Percentiles rank a stretch among this genome's conserved stretches.
These are phyloP conservation scores for Cylindroiulus punctatus DNA, from an alignment of 2,888 invertebrate genomes.

Conservation along the genomic window DNA sequence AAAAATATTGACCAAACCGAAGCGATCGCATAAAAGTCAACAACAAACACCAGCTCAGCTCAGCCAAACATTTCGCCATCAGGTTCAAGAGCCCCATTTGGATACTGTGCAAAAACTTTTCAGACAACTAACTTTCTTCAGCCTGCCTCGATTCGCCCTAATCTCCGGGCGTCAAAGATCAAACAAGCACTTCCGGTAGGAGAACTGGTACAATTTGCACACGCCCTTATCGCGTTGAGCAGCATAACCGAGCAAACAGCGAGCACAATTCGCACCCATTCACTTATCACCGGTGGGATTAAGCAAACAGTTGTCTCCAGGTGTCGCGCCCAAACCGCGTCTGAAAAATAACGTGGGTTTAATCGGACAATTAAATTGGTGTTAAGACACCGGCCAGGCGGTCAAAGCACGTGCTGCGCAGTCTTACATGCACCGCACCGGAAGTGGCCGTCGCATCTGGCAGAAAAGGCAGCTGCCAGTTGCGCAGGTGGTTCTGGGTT, in stretches of 20 bases:
- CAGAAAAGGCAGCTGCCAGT: not conserved
- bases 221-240: slow-evolving; percentile 7
- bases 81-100: not conserved
- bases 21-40: not conserved
- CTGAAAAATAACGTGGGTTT: not conserved
- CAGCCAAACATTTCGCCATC: not conserved
- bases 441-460: not conserved
- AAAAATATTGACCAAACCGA: no score
- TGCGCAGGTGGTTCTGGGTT: not conserved
- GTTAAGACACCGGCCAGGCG: not conserved
- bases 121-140: not conserved
- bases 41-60: not conserved
- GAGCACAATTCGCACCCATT: not conserved
- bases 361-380: not conserved
- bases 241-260: not conserved
- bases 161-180: no score
- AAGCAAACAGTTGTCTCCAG: not conserved
- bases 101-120: not conserved
- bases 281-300: not conserved
- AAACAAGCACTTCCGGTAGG: no score
- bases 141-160: not conserved
- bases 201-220: not conserved
- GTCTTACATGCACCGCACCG: not conserved
- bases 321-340: slow-evolving; percentile 16
- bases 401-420: not conserved